Evolutionary conservation across 2,113 vertebrate genomes (phyloP).

Genomic region (Dicaeum eximium): DNA sequence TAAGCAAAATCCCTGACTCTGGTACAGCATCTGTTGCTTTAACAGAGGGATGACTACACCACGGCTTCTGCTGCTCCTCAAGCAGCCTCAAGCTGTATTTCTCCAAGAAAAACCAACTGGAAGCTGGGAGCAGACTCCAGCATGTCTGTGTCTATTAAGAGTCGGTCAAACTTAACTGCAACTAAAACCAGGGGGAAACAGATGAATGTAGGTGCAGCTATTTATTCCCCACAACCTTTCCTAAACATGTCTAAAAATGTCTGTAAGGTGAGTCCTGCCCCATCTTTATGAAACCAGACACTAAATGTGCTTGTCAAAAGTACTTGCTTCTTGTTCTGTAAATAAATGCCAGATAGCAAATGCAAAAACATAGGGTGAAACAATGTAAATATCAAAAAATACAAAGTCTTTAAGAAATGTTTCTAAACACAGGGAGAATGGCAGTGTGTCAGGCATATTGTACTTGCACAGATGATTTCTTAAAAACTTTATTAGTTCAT

Average conservation of each 20-base stretch:
- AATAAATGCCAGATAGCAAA: neutral
- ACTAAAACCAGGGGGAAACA: slow-evolving; percentile 51
- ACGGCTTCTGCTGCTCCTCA: neutral
- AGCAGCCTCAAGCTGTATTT: neutral
- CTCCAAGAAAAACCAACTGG: neutral
- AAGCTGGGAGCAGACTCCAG: neutral
- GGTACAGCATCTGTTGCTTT: neutral
- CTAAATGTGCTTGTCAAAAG: slow-evolving; percentile 34
- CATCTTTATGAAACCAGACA: slow-evolving; percentile 40
- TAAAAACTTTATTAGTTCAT: neutral
- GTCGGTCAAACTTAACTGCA: slow-evolving; percentile 47
- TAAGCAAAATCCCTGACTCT: neutral
- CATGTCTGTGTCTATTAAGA: slow-evolving; percentile 15
- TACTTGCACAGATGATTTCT: neutral
- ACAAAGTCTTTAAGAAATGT: neutral
- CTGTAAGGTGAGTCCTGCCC: slow-evolving; percentile 18
- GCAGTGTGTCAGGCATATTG: neutral
- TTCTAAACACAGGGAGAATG: neutral
- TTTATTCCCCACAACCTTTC: slow-evolving; percentile 5
- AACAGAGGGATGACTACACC: neutral
- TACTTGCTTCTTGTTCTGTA: neutral
- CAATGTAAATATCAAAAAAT: neutral
- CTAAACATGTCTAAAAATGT: slow-evolving; percentile 34
- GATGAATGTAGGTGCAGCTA: slow-evolving; percentile 69
- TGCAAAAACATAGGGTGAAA: neutral